Conservation (phyloP, 2,797 vertebrate genomes). For the Pangasius mekongensis region DNA sequence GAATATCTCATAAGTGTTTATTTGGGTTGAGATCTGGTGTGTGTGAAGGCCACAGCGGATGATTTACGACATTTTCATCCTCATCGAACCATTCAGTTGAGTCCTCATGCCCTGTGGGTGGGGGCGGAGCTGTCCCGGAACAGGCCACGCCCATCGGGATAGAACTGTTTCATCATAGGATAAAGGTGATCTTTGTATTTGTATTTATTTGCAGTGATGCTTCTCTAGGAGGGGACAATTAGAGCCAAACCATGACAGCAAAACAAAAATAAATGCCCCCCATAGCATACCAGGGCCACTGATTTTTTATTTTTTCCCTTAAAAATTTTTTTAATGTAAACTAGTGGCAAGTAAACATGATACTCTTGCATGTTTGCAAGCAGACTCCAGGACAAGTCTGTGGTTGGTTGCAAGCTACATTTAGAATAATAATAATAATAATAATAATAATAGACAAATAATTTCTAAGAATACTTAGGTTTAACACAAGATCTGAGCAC, state of each 20-base stretch:
- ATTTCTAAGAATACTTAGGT: not conserved
- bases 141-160: not conserved
- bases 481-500: not conserved
- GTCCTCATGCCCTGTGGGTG: not conserved
- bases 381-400: not conserved
- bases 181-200: not conserved
- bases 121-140: not conserved
- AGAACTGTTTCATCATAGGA: not conserved
- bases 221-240: not conserved
- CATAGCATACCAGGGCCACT: not conserved
- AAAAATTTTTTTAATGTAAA: no score
- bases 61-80: not conserved
- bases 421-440: not conserved
- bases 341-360: not conserved
- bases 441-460: no score
- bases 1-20: not conserved
- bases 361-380: not conserved
- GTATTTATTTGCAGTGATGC: not conserved
- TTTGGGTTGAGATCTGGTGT: not conserved
- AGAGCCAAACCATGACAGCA: not conserved
- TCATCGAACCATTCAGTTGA: not conserved
- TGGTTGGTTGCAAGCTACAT: not conserved
- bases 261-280: not conserved
- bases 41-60: not conserved
- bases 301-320: not conserved